Evolutionary conservation across 2,797 vertebrate genomes (phyloP).

Genomic region (Pangasius mekongensis): DNA sequence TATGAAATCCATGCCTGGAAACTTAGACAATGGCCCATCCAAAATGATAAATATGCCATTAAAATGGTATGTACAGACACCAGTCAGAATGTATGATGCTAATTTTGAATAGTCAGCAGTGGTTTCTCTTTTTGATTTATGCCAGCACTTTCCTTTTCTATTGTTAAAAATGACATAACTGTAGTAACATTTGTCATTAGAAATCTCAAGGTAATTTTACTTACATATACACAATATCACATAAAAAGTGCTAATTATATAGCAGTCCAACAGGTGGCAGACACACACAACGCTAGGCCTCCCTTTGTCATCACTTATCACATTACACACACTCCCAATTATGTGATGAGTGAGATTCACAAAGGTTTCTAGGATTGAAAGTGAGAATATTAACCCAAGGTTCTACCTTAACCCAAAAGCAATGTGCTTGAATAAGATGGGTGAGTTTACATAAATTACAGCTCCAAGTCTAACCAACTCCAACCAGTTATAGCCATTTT

Average conservation of each 20-base stretch:
- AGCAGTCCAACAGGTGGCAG: constrained; percentile 82
- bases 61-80: background rate
- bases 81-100: background rate
- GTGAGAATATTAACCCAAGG: constrained; percentile 57
- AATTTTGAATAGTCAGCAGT: background rate
- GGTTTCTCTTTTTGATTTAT: background rate
- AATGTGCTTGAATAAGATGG: constrained; percentile 61
- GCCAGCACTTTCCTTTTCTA: background rate
- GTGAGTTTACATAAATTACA: constrained; percentile 78
- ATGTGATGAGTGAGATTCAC: constrained; percentile 47
- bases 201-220: background rate
- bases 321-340: background rate
- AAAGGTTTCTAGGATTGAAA: constrained; percentile 64
- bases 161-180: background rate
- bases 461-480: constrained; percentile 52
- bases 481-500: constrained; percentile 69
- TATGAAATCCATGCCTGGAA: background rate
- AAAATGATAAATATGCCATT: background rate
- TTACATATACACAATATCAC: background rate
- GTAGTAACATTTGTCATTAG: background rate
- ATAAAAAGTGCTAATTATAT: constrained; percentile 64
- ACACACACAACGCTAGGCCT: constrained; percentile 69
- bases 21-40: background rate
- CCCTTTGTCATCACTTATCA: constrained; percentile 27
- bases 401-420: constrained; percentile 68